A percentile compares a stretch with the other conserved stretches of the same genome.
Evolutionary conservation across 2,113 vertebrate genomes (phyloP).

Genomic region (Passer montanus): DNA sequence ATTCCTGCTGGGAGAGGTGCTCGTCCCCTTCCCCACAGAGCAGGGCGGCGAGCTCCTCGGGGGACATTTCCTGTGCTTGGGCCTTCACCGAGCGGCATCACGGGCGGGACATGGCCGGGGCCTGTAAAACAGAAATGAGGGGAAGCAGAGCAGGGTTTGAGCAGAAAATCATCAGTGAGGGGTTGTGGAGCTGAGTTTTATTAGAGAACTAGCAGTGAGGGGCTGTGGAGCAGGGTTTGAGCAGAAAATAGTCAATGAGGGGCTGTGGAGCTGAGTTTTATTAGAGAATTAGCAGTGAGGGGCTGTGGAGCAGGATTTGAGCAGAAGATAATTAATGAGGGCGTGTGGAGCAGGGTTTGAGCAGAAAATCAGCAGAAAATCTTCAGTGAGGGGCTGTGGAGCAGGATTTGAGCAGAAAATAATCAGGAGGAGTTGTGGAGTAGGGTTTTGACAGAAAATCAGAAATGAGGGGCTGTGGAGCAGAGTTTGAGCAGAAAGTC

Average conservation of each 20-base stretch:
- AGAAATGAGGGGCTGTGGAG: background rate
- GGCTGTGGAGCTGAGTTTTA: rapidly evolving
- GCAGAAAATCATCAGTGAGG: rapidly evolving
- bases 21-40: slow-evolving; percentile 83
- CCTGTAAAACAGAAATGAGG: background rate
- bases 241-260: background rate
- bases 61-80: slow-evolving; percentile 41
- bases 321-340: background rate
- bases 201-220: background rate
- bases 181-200: rapidly evolving
- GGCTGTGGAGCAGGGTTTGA: rapidly evolving
- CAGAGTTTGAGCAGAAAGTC: rapidly evolving
- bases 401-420: background rate
- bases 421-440: background rate
- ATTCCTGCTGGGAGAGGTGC: slow-evolving; percentile 70
- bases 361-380: too few species aligned
- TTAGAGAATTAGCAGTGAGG: rapidly evolving
- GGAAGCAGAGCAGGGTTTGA: background rate
- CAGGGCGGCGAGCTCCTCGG: slow-evolving; percentile 62
- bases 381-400: background rate
- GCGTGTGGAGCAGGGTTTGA: rapidly evolving
- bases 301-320: rapidly evolving
- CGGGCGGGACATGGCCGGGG: rapidly evolving
- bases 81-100: background rate
- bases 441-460: background rate